phyloP scores from a whole-genome alignment of 2,888 invertebrate species.

The Euzophera pinguis region DNA sequence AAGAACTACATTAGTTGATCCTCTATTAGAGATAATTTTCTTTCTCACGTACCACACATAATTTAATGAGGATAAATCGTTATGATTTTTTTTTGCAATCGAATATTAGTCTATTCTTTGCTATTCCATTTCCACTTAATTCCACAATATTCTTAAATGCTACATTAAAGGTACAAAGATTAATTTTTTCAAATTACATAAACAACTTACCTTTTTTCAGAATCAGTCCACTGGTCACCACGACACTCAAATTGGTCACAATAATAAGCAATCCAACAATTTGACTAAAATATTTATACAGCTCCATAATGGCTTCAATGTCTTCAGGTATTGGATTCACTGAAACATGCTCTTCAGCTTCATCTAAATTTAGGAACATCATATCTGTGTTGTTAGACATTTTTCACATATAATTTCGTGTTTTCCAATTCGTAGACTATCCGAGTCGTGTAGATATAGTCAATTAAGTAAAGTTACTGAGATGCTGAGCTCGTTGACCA shows the following conservation, averaged over 20 bases:
- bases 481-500: neutral
- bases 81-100: too few relatives aligned
- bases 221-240: constrained; percentile 70
- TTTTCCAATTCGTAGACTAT: neutral
- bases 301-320: neutral
- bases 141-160: too few relatives aligned
- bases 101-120: too few relatives aligned
- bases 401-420: too few relatives aligned
- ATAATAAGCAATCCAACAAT: constrained; percentile 53
- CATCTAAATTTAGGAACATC: neutral
- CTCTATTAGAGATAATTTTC: too few relatives aligned
- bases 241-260: constrained; percentile 59
- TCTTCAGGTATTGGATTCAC: neutral
- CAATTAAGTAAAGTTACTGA: neutral
- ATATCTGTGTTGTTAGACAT: neutral
- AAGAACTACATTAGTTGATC: too few relatives aligned
- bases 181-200: neutral
- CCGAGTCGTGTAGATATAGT: neutral
- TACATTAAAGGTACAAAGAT: neutral
- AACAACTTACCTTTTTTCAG: constrained; percentile 57
- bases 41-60: too few relatives aligned
- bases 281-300: neutral
- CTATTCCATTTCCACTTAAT: too few relatives aligned
- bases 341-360: neutral
- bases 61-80: too few relatives aligned